Conservation (phyloP, 2,888 invertebrate species). For the Chloroclystis v-ata region DNA sequence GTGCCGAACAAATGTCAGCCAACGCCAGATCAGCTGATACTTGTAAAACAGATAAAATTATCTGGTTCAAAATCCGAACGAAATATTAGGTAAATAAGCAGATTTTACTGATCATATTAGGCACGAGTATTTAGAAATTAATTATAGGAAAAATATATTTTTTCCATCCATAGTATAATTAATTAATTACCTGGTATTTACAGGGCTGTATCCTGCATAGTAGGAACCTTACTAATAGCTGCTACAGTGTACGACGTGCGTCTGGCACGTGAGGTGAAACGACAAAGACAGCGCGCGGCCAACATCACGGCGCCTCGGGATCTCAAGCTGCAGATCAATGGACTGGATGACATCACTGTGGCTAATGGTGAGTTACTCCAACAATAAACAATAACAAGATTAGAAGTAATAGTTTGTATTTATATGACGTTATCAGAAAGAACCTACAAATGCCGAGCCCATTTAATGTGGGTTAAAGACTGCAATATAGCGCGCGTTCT, state of each 20-base stretch:
- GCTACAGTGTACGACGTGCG: conserved; percentile 86
- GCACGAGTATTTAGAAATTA: no score
- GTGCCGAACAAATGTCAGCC: conserved; percentile 19
- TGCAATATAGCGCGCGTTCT: no score
- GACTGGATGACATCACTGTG: conserved; percentile 56
- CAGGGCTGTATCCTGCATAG: conserved; percentile 54
- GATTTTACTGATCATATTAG: not conserved
- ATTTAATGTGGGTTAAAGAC: no score
- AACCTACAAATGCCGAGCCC: no score
- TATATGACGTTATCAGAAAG: no score
- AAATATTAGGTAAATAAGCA: no score
- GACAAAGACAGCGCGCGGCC: conserved; percentile 51
- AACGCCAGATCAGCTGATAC: not conserved
- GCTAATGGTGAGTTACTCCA: conserved; percentile 43
- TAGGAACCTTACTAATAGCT: conserved; percentile 74
- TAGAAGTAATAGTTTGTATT: no score
- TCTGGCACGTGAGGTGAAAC: conserved; percentile 53
- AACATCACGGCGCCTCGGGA: conserved; percentile 56
- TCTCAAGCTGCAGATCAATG: conserved; percentile 67
- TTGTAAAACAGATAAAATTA: no score
- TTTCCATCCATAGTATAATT: no score
- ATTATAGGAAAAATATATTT: not conserved
- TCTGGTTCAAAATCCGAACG: no score
- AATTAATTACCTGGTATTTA: no score
- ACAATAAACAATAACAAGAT: not conserved